Base-by-base conservation (phyloP, 1,140 invertebrate genomes). In the Heterodera carotae region DNA sequence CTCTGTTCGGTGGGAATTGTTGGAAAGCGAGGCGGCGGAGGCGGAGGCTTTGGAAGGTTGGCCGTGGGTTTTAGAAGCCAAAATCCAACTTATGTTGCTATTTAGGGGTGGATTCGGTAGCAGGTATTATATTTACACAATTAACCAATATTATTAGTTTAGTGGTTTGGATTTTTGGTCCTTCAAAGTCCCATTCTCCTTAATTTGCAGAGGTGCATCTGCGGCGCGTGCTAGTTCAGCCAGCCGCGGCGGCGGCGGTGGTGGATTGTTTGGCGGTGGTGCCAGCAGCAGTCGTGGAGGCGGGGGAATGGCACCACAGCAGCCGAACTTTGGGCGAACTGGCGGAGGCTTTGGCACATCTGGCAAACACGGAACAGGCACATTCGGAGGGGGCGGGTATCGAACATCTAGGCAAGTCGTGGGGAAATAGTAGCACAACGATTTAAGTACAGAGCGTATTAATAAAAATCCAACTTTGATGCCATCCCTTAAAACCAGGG, bases 361-460 rank as follows among this genome's bases (percentile, higher is more conserved):
- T 31, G 27, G 39, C 12, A 53, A 33, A 31, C 39, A 15, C n/a
- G 27, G 27, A 4, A 33, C 31, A 77, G 64, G 36, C 75, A 66
- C 39, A 59, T 80, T 72, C 59, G 15, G 43, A 80, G 76, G 76
- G 5, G 76, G 48, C 4, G 77, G 25, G 33, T n/a, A 34, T n/a
- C 76, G 43, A 43, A 66, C 71, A 27, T 53, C 59, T n/a, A 18
- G 22, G 59, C 62, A 56, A 25, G 70, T 27, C 29, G n/a, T 43
- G 39, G 39, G 6, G 12, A 8, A 12, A 2, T 12, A 43, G 6
- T 43, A 43, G 39, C 2, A 2, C 39, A 43, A 43, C n/a, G n/a
- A n/a, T n/a, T 43, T 43, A 1, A 2, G 39, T 43, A 0, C 39
- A 0, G n/a, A n/a, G n/a, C n/a, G n/a, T n/a, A n/a, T n/a, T n/a